Evolutionary conservation across 2,113 vertebrate genomes (phyloP).

Genomic region (Datnioides undecimradiatus): DNA sequence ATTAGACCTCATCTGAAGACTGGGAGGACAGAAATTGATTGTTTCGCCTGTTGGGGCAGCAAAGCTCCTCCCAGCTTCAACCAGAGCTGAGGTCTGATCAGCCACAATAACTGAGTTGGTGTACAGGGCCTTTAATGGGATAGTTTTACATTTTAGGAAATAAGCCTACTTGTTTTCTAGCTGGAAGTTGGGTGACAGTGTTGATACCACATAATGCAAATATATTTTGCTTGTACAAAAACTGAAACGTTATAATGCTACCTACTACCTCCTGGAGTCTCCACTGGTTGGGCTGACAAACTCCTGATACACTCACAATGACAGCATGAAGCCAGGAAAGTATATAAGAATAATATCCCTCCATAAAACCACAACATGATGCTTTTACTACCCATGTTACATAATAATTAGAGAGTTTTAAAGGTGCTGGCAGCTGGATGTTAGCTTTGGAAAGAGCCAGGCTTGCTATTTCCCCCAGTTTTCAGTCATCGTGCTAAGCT

Average conservation of each 20-base stretch:
- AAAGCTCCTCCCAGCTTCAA: not conserved
- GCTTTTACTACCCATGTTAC: not conserved
- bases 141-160: constrained; percentile 2
- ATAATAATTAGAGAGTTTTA: not conserved
- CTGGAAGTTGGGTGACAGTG: not conserved
- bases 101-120: constrained; percentile 10
- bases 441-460: not conserved
- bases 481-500: too few species aligned
- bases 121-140: constrained; percentile 10
- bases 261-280: not conserved
- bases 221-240: not conserved
- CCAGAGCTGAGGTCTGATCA: constrained; percentile 10
- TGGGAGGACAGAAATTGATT: not conserved
- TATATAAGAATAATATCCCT: not conserved
- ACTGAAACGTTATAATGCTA: too few species aligned
- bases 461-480: too few species aligned
- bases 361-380: not conserved
- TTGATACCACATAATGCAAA: too few species aligned
- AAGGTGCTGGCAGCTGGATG: not conserved
- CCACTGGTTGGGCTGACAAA: not conserved
- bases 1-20: not conserved
- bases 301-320: not conserved
- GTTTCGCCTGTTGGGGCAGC: not conserved
- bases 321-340: not conserved
- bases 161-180: not conserved